Evolutionary conservation across 2,113 vertebrate genomes (phyloP).

Genomic region (Rana temporaria): DNA sequence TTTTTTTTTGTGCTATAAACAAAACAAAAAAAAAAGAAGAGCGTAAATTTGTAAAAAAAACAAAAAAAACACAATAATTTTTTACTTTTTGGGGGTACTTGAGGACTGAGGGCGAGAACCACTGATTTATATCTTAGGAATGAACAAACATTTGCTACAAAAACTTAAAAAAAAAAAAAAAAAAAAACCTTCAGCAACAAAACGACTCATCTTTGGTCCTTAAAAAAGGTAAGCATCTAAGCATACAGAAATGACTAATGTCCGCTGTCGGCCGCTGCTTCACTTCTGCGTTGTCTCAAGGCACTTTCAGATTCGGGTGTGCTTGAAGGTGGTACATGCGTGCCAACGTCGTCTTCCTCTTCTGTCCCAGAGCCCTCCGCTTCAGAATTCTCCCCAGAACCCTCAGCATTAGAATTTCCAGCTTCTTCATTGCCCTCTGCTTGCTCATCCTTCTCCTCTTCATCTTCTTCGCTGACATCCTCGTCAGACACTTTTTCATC

Average conservation of each 20-base stretch:
- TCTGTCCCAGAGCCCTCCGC: slow-evolving; percentile 68
- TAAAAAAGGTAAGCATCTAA: slow-evolving; percentile 17
- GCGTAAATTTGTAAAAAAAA: no score
- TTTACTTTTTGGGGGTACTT: no score
- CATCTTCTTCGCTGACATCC: slow-evolving; percentile 38
- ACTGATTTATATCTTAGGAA: no score
- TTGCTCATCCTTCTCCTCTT: not conserved
- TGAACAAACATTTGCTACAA: no score
- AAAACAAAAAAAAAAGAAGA: no score
- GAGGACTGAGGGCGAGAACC: no score
- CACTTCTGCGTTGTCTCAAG: slow-evolving; percentile 77
- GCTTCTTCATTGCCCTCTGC: slow-evolving; percentile 47
- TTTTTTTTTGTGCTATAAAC: no score
- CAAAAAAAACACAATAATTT: no score
- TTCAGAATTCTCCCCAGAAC: slow-evolving; percentile 67
- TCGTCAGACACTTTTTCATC: slow-evolving; percentile 69
- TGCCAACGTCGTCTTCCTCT: slow-evolving; percentile 56
- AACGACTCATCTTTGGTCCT: slow-evolving; percentile 67
- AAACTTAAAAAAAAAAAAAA: slow-evolving; percentile 63
- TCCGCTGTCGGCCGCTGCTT: slow-evolving; percentile 57
- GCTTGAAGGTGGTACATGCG: slow-evolving; percentile 45
- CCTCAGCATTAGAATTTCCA: slow-evolving; percentile 50
- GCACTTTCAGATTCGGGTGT: slow-evolving; percentile 65
- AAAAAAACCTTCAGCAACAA: slow-evolving; percentile 55
- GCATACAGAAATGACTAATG: slow-evolving; percentile 57